Evolutionary conservation across 2,888 invertebrate species (phyloP).

Genomic region (Nudaria mundana): DNA sequence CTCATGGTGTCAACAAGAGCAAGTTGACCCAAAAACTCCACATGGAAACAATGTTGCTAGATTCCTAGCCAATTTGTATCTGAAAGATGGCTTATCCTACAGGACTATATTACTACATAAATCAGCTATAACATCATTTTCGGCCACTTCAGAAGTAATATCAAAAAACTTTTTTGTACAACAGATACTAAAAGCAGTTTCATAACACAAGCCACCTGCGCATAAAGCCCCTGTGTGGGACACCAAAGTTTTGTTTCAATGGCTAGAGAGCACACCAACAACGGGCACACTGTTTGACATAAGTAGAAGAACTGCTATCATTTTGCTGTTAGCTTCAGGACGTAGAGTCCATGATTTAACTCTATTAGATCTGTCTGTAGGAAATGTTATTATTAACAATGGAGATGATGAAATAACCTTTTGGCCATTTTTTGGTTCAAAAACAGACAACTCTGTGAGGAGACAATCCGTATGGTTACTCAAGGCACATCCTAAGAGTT

Average conservation of each 20-base stretch:
- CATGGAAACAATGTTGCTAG: too few relatives aligned
- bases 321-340: too few relatives aligned
- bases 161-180: neutral
- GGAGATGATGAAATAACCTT: neutral
- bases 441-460: neutral
- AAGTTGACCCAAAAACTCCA: neutral
- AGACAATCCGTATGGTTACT: constrained; percentile 1
- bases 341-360: neutral
- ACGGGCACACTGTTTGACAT: constrained; percentile 1
- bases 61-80: too few relatives aligned
- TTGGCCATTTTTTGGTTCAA: constrained; percentile 3
- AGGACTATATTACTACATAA: neutral
- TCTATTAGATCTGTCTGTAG: neutral
- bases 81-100: too few relatives aligned
- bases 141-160: too few relatives aligned
- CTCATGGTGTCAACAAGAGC: neutral
- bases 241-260: constrained; percentile 6
- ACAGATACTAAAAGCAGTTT: neutral
- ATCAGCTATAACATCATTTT: too few relatives aligned
- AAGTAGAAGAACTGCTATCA: neutral
- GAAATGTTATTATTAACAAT: neutral
- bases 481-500: too few relatives aligned
- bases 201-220: neutral
- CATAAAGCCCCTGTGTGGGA: neutral
- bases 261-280: neutral